Evolutionary conservation across 1,140 invertebrate genomes (phyloP).

Genomic region (Orchestia grillus): DNA sequence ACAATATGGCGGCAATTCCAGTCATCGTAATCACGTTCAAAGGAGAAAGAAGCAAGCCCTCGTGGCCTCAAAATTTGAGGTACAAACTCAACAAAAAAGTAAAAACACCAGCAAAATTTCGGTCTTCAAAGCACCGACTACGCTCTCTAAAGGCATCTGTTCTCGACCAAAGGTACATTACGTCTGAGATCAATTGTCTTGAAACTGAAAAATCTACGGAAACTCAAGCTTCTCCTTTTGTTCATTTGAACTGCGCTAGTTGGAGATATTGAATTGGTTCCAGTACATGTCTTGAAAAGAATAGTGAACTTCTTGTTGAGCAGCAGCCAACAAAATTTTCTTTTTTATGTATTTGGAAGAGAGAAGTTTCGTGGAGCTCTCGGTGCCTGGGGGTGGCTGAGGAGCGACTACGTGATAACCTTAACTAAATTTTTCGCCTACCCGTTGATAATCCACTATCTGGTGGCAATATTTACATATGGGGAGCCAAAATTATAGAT

Average conservation of each 20-base stretch:
- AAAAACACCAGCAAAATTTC: background rate
- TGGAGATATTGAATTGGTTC: background rate
- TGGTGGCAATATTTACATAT: too few relatives aligned
- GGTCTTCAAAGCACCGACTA: background rate
- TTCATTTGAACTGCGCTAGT: background rate
- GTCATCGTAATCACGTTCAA: background rate
- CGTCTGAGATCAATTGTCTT: background rate
- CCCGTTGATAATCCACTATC: too few relatives aligned
- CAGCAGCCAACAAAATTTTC: background rate
- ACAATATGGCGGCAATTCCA: background rate
- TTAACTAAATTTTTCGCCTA: too few relatives aligned
- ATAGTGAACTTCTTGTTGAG: background rate
- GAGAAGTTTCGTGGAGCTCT: background rate
- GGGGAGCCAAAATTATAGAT: too few relatives aligned
- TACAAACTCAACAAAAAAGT: background rate
- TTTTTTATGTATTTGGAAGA: background rate
- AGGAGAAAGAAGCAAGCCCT: background rate
- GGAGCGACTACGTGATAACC: background rate
- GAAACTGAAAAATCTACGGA: background rate
- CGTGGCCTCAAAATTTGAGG: background rate
- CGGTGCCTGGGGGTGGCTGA: background rate
- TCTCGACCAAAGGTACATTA: background rate
- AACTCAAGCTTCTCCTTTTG: background rate
- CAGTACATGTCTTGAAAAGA: background rate
- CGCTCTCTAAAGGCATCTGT: background rate